phyloP scores from a whole-genome alignment of 23 tunicate species.

The Ciona savignyi region DNA sequence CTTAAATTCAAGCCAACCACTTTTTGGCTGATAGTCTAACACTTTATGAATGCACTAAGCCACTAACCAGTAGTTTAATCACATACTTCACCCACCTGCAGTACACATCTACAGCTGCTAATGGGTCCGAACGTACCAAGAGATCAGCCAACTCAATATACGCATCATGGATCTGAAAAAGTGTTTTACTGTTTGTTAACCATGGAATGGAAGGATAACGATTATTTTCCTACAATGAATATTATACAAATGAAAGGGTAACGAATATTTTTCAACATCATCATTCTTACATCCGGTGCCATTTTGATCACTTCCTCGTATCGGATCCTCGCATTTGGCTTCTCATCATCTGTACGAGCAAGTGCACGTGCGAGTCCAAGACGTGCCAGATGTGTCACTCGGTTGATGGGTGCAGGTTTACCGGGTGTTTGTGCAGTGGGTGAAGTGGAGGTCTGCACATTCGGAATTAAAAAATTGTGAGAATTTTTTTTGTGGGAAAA shows the following conservation, averaged over 20 bases:
- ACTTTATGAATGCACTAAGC: too few species aligned
- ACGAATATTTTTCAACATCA: neutral
- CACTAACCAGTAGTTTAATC: too few species aligned
- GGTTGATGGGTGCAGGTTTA: constrained; percentile 75
- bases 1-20: too few species aligned
- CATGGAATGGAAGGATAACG: too few species aligned
- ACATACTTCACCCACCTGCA: too few species aligned
- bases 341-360: constrained; percentile 52
- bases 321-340: constrained; percentile 33
- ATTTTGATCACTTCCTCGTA: constrained; percentile 90
- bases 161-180: constrained; percentile 68
- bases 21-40: too few species aligned
- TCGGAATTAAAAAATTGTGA: too few species aligned
- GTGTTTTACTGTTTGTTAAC: too few species aligned
- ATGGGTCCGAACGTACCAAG: constrained; percentile 47
- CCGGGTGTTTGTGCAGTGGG: neutral
- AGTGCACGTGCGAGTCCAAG: constrained; percentile 75
- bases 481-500: too few species aligned
- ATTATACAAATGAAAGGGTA: too few species aligned
- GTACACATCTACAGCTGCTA: constrained; percentile 79
- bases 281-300: constrained; percentile 64
- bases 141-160: constrained; percentile 93
- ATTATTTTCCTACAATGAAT: too few species aligned
- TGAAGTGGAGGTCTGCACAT: neutral
- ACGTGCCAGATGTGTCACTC: constrained; percentile 51